Base-by-base conservation (phyloP, 2,888 invertebrate genomes). In the Palloptera scutellata region DNA sequence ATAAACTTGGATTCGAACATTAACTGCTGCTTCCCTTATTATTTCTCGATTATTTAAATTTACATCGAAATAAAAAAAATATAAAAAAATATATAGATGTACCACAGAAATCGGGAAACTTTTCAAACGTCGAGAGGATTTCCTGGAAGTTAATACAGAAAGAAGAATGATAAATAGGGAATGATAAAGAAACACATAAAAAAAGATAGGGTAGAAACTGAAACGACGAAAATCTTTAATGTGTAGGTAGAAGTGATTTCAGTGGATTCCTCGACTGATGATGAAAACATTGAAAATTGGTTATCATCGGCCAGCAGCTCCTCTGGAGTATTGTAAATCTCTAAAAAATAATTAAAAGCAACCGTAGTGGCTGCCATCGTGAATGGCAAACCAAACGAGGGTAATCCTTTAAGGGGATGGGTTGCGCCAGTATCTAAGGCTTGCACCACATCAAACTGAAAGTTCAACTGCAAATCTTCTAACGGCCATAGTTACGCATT, bases 111-210 rank as follows among this genome's bases (percentile, higher is more conserved):
- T 10, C 15, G 1, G 11, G 19, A 62, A 45, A 40, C 54, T 65
- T 52, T 68, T 64, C 55, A 68, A 70, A 45, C 60, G 72, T n/a
- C 67, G 70, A 20, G 19, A 63, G 6, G 68, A 71, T 45, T 67
- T 71, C 43, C 13, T 53, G 57, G 20, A 65, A 45, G 19, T 58
- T 19, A 15, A 48, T 30, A 11, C 41, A 57, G 42, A 67, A 30
- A 43, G 15, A n/a, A 41, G 12, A 53, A n/a, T n/a, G n/a, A n/a
- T n/a, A n/a, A n/a, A n/a, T n/a, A 60, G 59, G 17, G 57, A 67
- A 65, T 30, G 60, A 6, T 1, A 60, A 10, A 13, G 20, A 15
- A 53, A 45, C 17, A 12, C 12, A 11, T 13, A 19, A 8, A 19
- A 64, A 42, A 59, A 60, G n/a, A n/a, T n/a, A n/a, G n/a, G n/a